Base-by-base conservation (phyloP, 2,113 vertebrate genomes). In the Pithys albifrons region DNA sequence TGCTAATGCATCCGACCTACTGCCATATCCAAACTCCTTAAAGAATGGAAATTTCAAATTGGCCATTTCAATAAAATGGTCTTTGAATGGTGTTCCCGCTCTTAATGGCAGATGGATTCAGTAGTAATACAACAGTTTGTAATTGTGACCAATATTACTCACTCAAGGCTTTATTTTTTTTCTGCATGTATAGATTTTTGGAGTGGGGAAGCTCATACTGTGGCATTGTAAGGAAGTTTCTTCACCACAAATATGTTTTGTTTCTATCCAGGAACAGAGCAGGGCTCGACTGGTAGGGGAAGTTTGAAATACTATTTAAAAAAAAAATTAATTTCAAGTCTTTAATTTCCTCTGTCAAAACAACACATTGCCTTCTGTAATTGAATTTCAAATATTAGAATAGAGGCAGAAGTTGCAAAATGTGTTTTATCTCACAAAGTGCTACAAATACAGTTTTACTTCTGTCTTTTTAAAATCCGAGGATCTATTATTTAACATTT, bases 401-500 rank as follows among this genome's bases (percentile, higher is more conserved):
- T 25, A 24, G 79, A 62, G 37, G 35, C 19, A 62, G 48, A 85
- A 90, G 51, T 43, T 85, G 27, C 45, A 88, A 71, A 88, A 58
- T 82, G 20, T 43, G 11, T 59, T 91, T 81, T 45, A 35, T 70
- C n/a, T 86, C 48, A 16, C 5, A 5, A 12, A 39, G 16, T 49
- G 46, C 58, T 82, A 9, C 39, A 52, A 25, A 28, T 73, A 28
- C 10, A 62, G 27, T 39, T 76, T 49, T 62, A 19, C 8, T 24
- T 93, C 78, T 62, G 27, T 16, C 39, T 76, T 85, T 84, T 81
- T 84, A 33, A 51, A 97, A 67, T 59, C 62, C 57, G 17, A 81
- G 37, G 59, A 37, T 52, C 64, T 93, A 76, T 93, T 92, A 91
- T 82, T 95, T 95, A 75, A 78, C 70, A 45, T 88, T 93, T 77